phyloP scores from a whole-genome alignment of 2,888 invertebrate genomes.

The Troides aeacus region DNA sequence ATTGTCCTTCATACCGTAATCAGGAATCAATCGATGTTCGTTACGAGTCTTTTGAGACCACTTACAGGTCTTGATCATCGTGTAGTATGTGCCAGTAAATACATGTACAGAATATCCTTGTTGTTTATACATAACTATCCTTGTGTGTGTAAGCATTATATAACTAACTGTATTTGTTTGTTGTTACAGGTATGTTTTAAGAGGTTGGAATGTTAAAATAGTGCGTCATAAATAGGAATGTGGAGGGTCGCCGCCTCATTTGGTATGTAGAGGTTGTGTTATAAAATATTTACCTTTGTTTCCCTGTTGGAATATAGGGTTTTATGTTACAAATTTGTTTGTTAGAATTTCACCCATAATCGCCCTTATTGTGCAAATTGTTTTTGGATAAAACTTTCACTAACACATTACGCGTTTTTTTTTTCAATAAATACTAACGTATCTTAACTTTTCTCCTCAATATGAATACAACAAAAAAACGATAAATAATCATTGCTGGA shows the following conservation, averaged over 20 bases:
- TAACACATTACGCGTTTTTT: background rate
- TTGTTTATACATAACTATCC: background rate
- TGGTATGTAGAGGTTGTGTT: slow-evolving; percentile 28
- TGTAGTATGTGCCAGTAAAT: background rate
- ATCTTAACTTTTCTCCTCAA: background rate
- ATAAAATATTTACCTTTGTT: slow-evolving; percentile 22
- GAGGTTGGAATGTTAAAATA: slow-evolving; percentile 28
- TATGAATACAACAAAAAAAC: background rate
- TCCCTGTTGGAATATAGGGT: slow-evolving; percentile 7
- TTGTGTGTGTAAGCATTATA: slow-evolving; percentile 2
- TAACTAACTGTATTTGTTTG: slow-evolving; percentile 34
- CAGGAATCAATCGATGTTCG: too few species aligned
- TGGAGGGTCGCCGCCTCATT: slow-evolving; percentile 23
- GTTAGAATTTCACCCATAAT: background rate
- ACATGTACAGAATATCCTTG: background rate
- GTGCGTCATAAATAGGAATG: slow-evolving; percentile 30
- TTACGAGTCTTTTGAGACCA: background rate
- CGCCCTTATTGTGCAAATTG: background rate
- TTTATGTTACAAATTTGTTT: slow-evolving; percentile 3
- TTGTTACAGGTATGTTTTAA: slow-evolving; percentile 43
- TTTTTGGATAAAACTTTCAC: background rate
- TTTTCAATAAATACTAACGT: background rate
- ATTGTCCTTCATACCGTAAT: too few species aligned
- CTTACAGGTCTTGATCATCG: background rate
- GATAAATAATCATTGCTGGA: too few species aligned